A percentile compares a stretch with the other conserved stretches of the same genome.
phyloP scores from a whole-genome alignment of 1,140 invertebrate species.

The Aphelinus atriplicis region DNA sequence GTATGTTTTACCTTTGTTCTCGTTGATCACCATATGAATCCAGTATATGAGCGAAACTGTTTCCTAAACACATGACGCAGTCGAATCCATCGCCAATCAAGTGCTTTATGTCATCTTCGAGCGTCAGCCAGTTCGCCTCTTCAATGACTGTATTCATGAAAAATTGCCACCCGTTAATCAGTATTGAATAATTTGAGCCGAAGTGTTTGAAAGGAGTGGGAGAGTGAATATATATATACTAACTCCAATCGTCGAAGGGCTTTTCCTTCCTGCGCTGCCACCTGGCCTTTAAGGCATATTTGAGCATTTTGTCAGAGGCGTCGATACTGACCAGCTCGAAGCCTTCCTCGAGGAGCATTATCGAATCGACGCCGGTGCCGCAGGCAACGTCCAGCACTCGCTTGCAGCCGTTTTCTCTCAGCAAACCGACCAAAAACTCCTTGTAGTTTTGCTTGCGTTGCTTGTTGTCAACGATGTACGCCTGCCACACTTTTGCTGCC shows the following conservation, averaged over 20 bases:
- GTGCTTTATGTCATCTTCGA: constrained; percentile 74
- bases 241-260: constrained; percentile 84
- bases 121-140: constrained; percentile 80
- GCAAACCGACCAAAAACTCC: constrained; percentile 78
- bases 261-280: constrained; percentile 82
- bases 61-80: constrained; percentile 86
- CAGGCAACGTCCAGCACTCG: constrained; percentile 84
- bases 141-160: constrained; percentile 73
- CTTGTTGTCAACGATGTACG: constrained; percentile 86
- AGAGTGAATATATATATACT: constrained; percentile 42
- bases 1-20: constrained; percentile 72
- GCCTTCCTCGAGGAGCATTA: constrained; percentile 85
- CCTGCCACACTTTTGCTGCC: constrained; percentile 85
- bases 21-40: constrained; percentile 79
- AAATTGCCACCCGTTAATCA: too few relatives aligned
- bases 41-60: constrained; percentile 87
- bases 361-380: constrained; percentile 86
- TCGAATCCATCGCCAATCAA: constrained; percentile 75
- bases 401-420: constrained; percentile 74
- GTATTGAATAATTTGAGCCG: too few relatives aligned
- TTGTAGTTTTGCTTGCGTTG: constrained; percentile 84
- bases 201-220: too few relatives aligned
- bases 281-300: constrained; percentile 82
- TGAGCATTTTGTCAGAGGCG: constrained; percentile 90
- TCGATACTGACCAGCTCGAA: constrained; percentile 85